Evolutionary conservation across 2,113 vertebrate species (phyloP), one percentile per base, ranked within the genome.

Genomic region (Paramormyrops kingsleyae): DNA sequence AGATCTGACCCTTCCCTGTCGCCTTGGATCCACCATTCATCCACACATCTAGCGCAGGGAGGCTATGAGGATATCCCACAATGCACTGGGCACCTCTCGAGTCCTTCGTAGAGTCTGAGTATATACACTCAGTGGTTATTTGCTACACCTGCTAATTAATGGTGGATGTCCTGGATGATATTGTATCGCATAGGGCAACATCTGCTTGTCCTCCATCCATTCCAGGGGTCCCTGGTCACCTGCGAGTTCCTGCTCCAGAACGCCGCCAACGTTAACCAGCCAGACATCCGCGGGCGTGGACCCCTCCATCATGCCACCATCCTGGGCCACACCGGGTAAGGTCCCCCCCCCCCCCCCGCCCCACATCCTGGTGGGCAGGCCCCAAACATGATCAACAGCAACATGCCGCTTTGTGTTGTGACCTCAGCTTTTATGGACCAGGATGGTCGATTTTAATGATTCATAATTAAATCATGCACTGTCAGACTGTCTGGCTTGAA

Each of bases 211-310:
- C 17, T 31, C 1, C 8, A 0, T 6, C 83, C 19, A 2, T 85
- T 91, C 0, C 74, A 99, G 98, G 97, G 98, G 47, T 99, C 99
- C 9, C 91, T 99, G 94, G 97, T 99, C 92, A 97, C 98, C 0
- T 99, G 99, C 80, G 99, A 99, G 94, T 99, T 99, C 94, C 95
- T 99, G 90, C 97, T 99, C 31, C 99, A 99, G 95, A 99, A 99
- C 12, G 98, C 97, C 86, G 98, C 98, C 31, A 98, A 99, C 17
- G 98, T 99, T 70, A 99, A 99, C 93, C 97, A 98, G 94, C 96
- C 96, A 91, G 99, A 99, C 89, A 87, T 96, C 89, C 96, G 96
- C 49, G 98, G 98, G 74, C 94, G 97, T 87, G 98, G 98, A 12
- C 98, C 99, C 0, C 94, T 99, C 89, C 99, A 99, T 91, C 98